These are phyloP conservation scores for Gallirallus australis DNA, from an alignment of 2,797 vertebrate genomes.

Conservation along the genomic window DNA sequence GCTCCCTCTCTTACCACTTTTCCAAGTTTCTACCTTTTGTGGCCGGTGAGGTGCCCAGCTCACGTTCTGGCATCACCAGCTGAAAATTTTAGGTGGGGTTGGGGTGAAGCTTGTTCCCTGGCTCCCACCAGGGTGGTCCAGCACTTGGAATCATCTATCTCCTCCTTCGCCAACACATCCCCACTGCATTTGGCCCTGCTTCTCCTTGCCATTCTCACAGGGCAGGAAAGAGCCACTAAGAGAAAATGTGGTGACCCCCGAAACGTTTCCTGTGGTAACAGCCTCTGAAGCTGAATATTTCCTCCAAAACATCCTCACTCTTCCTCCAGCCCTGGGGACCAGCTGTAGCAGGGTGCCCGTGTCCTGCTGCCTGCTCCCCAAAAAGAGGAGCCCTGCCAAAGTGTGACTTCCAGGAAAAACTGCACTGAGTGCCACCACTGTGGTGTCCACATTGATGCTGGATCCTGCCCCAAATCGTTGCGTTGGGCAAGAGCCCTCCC, in stretches of 20 bases:
- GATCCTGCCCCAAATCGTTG: neutral
- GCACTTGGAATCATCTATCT: neutral
- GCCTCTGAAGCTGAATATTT: slow-evolving; percentile 3
- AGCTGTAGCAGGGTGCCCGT: accelerated
- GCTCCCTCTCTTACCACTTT: neutral
- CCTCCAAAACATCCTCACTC: slow-evolving; percentile 21
- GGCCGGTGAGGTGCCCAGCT: accelerated
- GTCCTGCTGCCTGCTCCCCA: neutral
- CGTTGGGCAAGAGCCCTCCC: neutral
- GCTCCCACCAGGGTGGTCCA: neutral
- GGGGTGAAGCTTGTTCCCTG: neutral
- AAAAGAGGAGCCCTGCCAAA: neutral
- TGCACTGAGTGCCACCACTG: accelerated
- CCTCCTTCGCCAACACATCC: neutral
- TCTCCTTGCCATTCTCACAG: neutral
- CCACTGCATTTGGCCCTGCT: neutral
- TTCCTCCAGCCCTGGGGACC: neutral
- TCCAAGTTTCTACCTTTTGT: neutral
- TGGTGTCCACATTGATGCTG: accelerated
- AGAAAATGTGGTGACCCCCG: neutral
- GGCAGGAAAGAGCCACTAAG: slow-evolving; percentile 56
- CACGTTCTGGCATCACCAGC: accelerated
- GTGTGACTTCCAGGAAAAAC: neutral
- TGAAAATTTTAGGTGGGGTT: accelerated
- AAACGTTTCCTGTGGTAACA: slow-evolving; percentile 39